Evolutionary conservation across 2,113 vertebrate genomes (phyloP).

Genomic region (Falco punctatus): DNA sequence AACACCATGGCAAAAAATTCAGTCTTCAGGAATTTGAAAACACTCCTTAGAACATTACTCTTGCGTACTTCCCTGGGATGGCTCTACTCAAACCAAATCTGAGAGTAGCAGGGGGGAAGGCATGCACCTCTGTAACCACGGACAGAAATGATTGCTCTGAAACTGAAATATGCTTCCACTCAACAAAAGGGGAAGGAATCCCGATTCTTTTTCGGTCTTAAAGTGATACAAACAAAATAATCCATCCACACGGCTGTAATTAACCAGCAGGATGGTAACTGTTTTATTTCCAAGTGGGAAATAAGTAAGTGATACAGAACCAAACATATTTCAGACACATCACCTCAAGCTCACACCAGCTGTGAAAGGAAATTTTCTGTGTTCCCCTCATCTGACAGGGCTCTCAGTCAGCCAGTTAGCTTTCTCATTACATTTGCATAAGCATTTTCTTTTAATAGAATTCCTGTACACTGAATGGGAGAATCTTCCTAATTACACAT

Average conservation of each 20-base stretch:
- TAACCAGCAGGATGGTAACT: not conserved
- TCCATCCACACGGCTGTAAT: not conserved
- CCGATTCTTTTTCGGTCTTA: not conserved
- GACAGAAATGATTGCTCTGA: not conserved
- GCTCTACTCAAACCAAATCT: accelerated
- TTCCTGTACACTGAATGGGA: not conserved
- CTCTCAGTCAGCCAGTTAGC: not conserved
- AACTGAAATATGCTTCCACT: not conserved
- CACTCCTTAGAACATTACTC: not conserved
- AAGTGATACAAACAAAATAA: not conserved
- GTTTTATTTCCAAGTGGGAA: not conserved
- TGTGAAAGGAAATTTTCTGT: not conserved
- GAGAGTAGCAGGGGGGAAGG: not conserved
- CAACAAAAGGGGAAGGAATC: not conserved
- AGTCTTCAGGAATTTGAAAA: conserved; percentile 10
- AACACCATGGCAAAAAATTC: not conserved
- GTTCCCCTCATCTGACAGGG: not conserved
- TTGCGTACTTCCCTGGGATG: not conserved
- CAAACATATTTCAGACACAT: not conserved
- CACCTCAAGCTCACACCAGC: not conserved
- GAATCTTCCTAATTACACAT: not conserved
- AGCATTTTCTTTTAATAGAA: not conserved
- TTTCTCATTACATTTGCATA: not conserved
- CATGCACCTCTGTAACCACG: not conserved
- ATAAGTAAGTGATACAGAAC: not conserved